phyloP scores from a whole-genome alignment of 2,888 invertebrate species.

The Epinotia ramella region DNA sequence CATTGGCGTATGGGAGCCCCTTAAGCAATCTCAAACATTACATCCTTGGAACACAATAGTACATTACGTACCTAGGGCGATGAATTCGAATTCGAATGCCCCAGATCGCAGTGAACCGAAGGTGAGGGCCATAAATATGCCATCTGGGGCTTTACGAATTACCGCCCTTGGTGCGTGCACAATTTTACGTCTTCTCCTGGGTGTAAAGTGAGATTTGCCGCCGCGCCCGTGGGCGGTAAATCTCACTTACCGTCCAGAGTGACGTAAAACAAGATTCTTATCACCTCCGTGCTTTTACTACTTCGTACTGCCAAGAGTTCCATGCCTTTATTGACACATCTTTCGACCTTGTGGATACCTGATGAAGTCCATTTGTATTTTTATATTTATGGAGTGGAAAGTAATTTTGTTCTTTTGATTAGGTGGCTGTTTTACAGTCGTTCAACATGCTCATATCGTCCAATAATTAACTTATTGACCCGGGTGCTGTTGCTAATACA shows the following conservation, averaged over 20 bases:
- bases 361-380: neutral
- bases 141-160: too few relatives aligned
- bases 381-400: neutral
- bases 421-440: neutral
- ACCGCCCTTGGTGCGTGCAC: too few relatives aligned
- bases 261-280: conserved; percentile 1
- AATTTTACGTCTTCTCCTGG: too few relatives aligned
- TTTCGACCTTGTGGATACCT: neutral
- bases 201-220: too few relatives aligned
- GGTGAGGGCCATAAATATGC: too few relatives aligned
- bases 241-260: too few relatives aligned
- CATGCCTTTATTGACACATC: neutral
- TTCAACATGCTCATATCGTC: neutral
- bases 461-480: conserved; percentile 75
- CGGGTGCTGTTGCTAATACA: conserved; percentile 62
- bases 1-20: too few relatives aligned
- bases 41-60: conserved; percentile 19
- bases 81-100: too few relatives aligned
- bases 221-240: too few relatives aligned
- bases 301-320: neutral
- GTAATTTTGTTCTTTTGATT: neutral
- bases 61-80: too few relatives aligned
- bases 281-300: neutral
- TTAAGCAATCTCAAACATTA: neutral
- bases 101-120: too few relatives aligned